A percentile compares a stretch with the other conserved stretches of the same genome.
Conservation (phyloP, 2,113 vertebrate species). For the Lucifuga dentata region DNA sequence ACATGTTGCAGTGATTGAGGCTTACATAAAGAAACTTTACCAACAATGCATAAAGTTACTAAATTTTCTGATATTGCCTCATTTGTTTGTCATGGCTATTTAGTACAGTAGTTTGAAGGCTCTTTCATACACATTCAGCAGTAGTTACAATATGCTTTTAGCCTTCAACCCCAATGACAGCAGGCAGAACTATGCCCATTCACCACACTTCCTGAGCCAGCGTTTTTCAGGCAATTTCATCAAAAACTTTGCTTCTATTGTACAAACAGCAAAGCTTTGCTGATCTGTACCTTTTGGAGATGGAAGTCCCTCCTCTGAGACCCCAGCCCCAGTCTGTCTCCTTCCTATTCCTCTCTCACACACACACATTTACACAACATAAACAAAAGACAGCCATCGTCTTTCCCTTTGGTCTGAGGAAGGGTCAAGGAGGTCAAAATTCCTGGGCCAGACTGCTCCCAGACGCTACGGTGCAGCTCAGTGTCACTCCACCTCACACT, state of each 20-base stretch:
- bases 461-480: conserved; percentile 69
- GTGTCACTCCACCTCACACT: conserved; percentile 78
- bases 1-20: too few species aligned
- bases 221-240: conserved; percentile 63
- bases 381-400: conserved; percentile 57
- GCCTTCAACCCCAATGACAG: conserved; percentile 26
- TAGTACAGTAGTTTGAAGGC: conserved; percentile 3
- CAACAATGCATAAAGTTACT: too few species aligned
- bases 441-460: conserved; percentile 64
- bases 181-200: conserved; percentile 33
- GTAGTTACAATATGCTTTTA: conserved; percentile 32
- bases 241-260: conserved; percentile 56
- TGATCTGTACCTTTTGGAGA: conserved; percentile 65
- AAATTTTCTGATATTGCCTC: neutral
- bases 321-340: conserved; percentile 25
- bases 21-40: too few species aligned
- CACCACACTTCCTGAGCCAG: conserved; percentile 59
- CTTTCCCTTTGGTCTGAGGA: conserved; percentile 51
- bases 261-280: conserved; percentile 64
- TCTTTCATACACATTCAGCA: conserved; percentile 36
- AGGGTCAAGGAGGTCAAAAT: conserved; percentile 64
- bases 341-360: conserved; percentile 7
- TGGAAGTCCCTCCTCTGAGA: conserved; percentile 59
- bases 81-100: conserved; percentile 12
- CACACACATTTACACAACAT: conserved; percentile 56